Conservation (phyloP, 2,113 vertebrate genomes). For the Pipa parva region DNA sequence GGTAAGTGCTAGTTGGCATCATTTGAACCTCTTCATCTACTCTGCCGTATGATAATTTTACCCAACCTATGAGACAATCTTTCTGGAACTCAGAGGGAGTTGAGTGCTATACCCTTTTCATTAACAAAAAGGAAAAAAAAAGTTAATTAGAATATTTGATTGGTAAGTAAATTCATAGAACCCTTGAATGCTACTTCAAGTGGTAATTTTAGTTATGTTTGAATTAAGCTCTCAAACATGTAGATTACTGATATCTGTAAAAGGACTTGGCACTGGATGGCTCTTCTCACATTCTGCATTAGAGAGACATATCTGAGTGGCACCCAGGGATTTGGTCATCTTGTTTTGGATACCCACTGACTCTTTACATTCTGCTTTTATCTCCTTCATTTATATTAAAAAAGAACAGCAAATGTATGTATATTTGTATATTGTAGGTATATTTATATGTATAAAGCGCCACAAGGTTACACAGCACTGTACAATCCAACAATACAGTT, state of each 20-base stretch:
- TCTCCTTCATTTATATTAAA: no score
- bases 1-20: slow-evolving; percentile 35
- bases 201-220: slow-evolving; percentile 35
- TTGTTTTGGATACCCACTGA: not conserved
- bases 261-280: slow-evolving; percentile 9
- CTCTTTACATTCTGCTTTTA: no score
- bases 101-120: slow-evolving; percentile 32
- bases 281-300: not conserved
- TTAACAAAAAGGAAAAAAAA: slow-evolving; percentile 24
- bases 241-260: slow-evolving; percentile 22
- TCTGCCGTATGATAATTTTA: slow-evolving; percentile 37
- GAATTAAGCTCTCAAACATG: slow-evolving; percentile 30
- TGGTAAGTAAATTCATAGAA: slow-evolving; percentile 40
- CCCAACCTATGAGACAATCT: slow-evolving; percentile 22
- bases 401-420: no score
- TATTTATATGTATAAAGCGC: no score
- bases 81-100: slow-evolving; percentile 17
- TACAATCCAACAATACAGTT: no score
- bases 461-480: no score
- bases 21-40: slow-evolving; percentile 26
- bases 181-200: slow-evolving; percentile 36
- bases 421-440: no score
- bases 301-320: not conserved
- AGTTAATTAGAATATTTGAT: slow-evolving; percentile 40
- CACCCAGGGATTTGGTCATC: not conserved